phyloP scores from a whole-genome alignment of 2,888 invertebrate genomes.

The Phengaris arion region DNA sequence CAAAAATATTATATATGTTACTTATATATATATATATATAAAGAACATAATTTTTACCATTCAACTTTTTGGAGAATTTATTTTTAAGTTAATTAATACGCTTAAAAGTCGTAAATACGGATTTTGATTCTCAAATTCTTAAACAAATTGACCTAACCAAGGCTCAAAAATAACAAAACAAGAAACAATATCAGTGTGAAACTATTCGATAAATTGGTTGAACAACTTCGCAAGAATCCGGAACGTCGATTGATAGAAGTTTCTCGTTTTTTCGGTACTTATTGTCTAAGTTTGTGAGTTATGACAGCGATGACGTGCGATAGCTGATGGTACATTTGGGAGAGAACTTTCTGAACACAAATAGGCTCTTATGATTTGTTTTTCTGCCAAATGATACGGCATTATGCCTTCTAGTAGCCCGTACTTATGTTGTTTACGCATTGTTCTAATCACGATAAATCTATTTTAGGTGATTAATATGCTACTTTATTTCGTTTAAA shows the following conservation, averaged over 20 bases:
- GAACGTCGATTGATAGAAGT: slow-evolving; percentile 40
- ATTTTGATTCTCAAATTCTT: neutral
- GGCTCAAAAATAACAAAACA: neutral
- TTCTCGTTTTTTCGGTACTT: slow-evolving; percentile 40
- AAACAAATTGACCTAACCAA: neutral
- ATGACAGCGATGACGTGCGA: slow-evolving; percentile 39
- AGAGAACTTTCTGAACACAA: slow-evolving; percentile 31
- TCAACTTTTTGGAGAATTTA: neutral
- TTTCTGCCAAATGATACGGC: slow-evolving; percentile 37
- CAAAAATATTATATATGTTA: neutral
- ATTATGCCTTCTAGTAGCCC: slow-evolving; percentile 30
- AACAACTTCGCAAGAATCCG: slow-evolving; percentile 35
- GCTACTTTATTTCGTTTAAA: too few relatives aligned
- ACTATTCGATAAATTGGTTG: slow-evolving; percentile 8
- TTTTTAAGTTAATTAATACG: neutral
- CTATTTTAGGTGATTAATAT: too few relatives aligned
- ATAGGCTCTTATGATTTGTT: slow-evolving; percentile 37
- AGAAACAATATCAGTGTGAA: neutral
- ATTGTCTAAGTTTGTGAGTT: slow-evolving; percentile 41
- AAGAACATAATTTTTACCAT: neutral
- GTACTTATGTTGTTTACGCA: slow-evolving; percentile 19
- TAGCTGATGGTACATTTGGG: slow-evolving; percentile 38
- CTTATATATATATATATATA: neutral
- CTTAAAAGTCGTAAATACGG: too few relatives aligned
- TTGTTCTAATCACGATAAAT: neutral